Evolutionary conservation across 2,797 vertebrate species (phyloP).

Genomic region (Poeciliopsis presidionis): DNA sequence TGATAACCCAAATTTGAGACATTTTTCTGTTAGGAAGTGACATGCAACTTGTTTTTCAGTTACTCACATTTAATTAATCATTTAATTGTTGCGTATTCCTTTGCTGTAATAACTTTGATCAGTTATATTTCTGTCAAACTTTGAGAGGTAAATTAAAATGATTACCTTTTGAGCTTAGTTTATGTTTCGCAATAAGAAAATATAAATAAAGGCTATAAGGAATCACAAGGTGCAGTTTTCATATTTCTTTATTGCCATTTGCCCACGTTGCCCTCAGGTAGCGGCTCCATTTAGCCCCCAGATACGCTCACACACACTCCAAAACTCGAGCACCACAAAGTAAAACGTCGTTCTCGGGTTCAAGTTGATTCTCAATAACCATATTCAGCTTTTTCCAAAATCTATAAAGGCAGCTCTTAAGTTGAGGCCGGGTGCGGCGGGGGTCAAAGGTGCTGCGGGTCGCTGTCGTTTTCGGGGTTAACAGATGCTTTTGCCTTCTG

Average conservation of each 20-base stretch:
- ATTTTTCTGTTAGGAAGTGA: background rate
- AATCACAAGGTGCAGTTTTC: too few species aligned
- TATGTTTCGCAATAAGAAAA: background rate
- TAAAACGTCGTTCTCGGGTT: slow-evolving; percentile 46
- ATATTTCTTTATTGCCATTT: too few species aligned
- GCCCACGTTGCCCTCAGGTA: too few species aligned
- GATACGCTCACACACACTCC: background rate
- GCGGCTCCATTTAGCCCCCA: too few species aligned
- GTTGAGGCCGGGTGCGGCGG: slow-evolving; percentile 16
- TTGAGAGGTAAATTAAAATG: background rate
- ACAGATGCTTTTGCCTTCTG: slow-evolving; percentile 53
- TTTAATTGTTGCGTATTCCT: background rate
- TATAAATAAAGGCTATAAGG: too few species aligned
- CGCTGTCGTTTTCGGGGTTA: slow-evolving; percentile 49
- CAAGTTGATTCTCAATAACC: slow-evolving; percentile 54
- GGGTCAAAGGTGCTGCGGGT: slow-evolving; percentile 38
- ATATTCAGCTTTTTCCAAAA: slow-evolving; percentile 56
- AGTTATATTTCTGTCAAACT: background rate
- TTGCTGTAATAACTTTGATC: background rate
- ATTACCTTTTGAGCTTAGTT: background rate
- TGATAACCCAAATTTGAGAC: background rate
- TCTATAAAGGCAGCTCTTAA: slow-evolving; percentile 60
- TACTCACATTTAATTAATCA: background rate
- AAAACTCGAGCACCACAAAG: slow-evolving; percentile 21
- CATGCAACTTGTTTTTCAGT: background rate